Conservation (phyloP, 2,888 invertebrate genomes). For the Micoletzkya japonica region DNA sequence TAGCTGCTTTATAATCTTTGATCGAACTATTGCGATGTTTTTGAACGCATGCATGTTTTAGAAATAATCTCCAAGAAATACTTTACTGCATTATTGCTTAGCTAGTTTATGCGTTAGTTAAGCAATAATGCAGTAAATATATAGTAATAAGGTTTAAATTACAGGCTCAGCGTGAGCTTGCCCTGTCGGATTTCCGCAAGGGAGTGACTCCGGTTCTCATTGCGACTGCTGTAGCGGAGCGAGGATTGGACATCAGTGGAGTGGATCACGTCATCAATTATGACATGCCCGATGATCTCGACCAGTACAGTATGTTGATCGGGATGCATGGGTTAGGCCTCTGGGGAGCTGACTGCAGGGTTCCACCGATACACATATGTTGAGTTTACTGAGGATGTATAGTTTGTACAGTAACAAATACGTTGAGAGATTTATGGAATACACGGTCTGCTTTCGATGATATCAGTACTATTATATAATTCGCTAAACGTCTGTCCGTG, state of each 20-base stretch:
- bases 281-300: conserved; percentile 67
- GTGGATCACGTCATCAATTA: conserved; percentile 68
- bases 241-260: conserved; percentile 71
- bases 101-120: too few relatives aligned
- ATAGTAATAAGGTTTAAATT: conserved; percentile 48
- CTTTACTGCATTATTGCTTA: conserved; percentile 69
- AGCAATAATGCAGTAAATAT: background rate
- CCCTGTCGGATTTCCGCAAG: conserved; percentile 74
- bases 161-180: conserved; percentile 76
- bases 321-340: background rate
- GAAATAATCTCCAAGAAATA: background rate
- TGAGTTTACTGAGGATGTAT: background rate
- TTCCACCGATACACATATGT: background rate
- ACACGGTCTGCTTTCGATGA: too few relatives aligned
- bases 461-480: too few relatives aligned
- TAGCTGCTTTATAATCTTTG: too few relatives aligned
- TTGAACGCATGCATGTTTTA: too few relatives aligned
- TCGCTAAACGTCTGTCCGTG: too few relatives aligned
- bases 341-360: too few relatives aligned
- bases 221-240: conserved; percentile 90
- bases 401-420: background rate
- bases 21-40: too few relatives aligned
- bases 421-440: background rate
- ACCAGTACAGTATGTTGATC: conserved; percentile 65
- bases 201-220: conserved; percentile 70